Base-by-base conservation (phyloP, 1,140 invertebrate genomes). In the Limonius californicus region DNA sequence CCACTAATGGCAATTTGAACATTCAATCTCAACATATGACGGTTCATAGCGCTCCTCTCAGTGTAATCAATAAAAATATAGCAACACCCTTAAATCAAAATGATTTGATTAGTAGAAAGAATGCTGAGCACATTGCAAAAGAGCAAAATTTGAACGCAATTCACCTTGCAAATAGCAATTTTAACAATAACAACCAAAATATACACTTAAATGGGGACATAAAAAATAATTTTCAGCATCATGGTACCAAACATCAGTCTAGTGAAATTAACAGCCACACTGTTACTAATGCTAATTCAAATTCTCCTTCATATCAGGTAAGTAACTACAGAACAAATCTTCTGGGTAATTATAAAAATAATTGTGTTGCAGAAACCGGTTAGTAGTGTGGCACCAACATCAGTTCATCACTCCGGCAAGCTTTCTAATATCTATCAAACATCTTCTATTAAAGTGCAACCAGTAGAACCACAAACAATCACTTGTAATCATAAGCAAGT, bases 361-460 rank as follows among this genome's bases (percentile, higher is more conserved):
- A 54, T 35, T 12, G 12, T 16, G 19, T 69, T 71, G 54, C 80
- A 87, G 73, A 88, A 88, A 74, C 90, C 90, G 55, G 87, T 91
- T 57, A 91, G 89, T 69, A 91, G 89, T 76, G 89, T 92, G 43
- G 88, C 89, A 56, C 89, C 89, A 20, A 90, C 86, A 67, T 84
- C 84, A 57, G 80, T 87, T 65, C 84, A 85, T 72, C 80, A 84
- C 61, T 53, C 80, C 50, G 79, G 79, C 59, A 89, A 86, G 74
- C 85, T 87, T 74, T 90, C 84, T 68, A 88, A 85, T 70, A 89
- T 89, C 65, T 89, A 89, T 78, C 88, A 90, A 75, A 89, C 88
- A 39, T 88, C 87, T 7, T 90, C 89, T 53, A 90, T 87, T 60
- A 89, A 89, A 76, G 87, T 90, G 58, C 86, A 89, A 78, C 89